Evolutionary conservation across 1,140 invertebrate genomes (phyloP), one percentile per base, ranked within the genome.

Genomic region (Brachionus rubens): DNA sequence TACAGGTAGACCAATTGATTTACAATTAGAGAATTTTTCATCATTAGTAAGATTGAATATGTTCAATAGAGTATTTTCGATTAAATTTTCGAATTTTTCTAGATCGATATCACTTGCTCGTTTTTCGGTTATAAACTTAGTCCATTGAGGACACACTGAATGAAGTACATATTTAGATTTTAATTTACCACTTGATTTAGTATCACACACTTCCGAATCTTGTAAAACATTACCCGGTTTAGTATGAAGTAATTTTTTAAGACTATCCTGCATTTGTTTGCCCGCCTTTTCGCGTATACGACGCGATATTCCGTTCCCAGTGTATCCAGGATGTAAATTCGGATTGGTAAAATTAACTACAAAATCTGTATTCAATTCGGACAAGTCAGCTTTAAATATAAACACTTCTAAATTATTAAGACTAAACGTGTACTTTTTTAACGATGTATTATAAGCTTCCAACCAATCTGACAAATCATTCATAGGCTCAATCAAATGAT

Each of bases 311-410:
- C 46, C 68, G 16, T 72, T 26, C 19, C 46, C 50, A 24, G 28
- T 41, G 28, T 72, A 72, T 19, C 68, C 68, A 1, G 68, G 68
- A 30, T 72, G 68, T 33, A 72, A 33, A 41, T 48, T 72, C 16
- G 28, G n/a, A 40, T 72, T 72, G 12, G 68, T 52, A 24, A 41
- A 36, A 48, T 72, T 72, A 0, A 72, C 46, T n/a, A 72, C 2
- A 16, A 40, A 9, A 14, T 50, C 68, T 21, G 68, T 33, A 16
- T 72, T 72, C 2, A 72, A 33, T 24, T 54, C 50, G 14, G 68
- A 21, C 14, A 47, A 40, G 16, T 72, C 68, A 2, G 68, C 68
- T 54, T 72, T 36, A 30, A 50, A 72, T 9, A 72, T 48, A 50
- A 40, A 72, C 16, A 72, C 16, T 28, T 50, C 24, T 0, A 3